These are phyloP conservation scores for Rafetus swinhoei DNA, from an alignment of 2,113 vertebrate species.

Conservation along the genomic window DNA sequence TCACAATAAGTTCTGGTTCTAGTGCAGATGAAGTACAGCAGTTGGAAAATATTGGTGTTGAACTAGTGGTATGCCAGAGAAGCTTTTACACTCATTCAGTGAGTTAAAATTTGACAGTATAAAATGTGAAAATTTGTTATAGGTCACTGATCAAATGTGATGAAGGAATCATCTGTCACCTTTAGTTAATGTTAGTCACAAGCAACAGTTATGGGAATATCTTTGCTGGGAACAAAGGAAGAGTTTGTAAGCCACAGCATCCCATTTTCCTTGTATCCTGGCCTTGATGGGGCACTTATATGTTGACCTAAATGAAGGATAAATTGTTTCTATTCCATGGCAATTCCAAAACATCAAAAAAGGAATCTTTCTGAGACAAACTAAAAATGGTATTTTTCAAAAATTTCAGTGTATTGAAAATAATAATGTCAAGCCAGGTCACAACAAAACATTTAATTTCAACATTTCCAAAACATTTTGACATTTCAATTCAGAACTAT, in stretches of 20 bases:
- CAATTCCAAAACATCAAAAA: neutral
- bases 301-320: neutral
- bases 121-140: slow-evolving; percentile 18
- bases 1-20: neutral
- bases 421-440: no score
- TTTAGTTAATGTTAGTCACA: slow-evolving; percentile 22
- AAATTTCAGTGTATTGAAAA: neutral
- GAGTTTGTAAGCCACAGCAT: neutral
- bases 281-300: neutral
- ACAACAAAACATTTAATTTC: neutral
- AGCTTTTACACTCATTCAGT: neutral
- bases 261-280: slow-evolving; percentile 33
- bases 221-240: slow-evolving; percentile 13
- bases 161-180: neutral
- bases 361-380: neutral
- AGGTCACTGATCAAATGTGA: slow-evolving; percentile 46
- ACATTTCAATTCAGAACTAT: neutral
- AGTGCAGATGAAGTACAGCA: neutral
- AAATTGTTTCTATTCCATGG: neutral
- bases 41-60: neutral
- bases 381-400: no score
- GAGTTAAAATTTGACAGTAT: slow-evolving; percentile 19
- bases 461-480: neutral
- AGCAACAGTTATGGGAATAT: neutral
- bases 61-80: neutral